Percentiles rank a stretch among this genome's conserved stretches.
Conservation (phyloP, 2,888 invertebrate species). For the Drosophila percnosoma region DNA sequence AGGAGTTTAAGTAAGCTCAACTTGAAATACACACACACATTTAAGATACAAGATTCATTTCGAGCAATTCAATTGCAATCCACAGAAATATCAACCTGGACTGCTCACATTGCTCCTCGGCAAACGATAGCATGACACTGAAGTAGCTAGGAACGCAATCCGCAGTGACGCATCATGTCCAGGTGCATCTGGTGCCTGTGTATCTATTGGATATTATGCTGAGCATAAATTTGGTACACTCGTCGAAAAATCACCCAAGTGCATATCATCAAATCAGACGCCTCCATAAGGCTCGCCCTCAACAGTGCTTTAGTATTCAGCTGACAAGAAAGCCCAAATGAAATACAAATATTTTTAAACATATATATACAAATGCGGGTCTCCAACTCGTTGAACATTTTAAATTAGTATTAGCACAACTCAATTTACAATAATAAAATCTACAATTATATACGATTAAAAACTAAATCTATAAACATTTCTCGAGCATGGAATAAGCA, state of each 20-base stretch:
- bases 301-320: conserved; percentile 68
- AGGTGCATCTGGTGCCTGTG: conserved; percentile 6
- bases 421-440: conserved; percentile 40
- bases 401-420: conserved; percentile 40
- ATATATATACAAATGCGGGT: conserved; percentile 22
- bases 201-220: conserved; percentile 65
- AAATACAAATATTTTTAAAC: conserved; percentile 29
- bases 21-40: not conserved
- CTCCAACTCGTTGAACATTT: conserved; percentile 34
- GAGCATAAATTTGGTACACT: conserved; percentile 64
- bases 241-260: conserved; percentile 49
- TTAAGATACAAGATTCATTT: not conserved
- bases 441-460: conserved; percentile 18
- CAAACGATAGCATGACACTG: conserved; percentile 41
- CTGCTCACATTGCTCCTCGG: conserved; percentile 72
- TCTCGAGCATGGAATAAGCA: not conserved
- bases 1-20: conserved; percentile 75
- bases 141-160: conserved; percentile 32
- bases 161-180: not conserved
- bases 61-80: not conserved
- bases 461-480: not conserved
- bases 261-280: conserved; percentile 67
- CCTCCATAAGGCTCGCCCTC: conserved; percentile 30
- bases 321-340: conserved; percentile 28
- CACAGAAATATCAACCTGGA: conserved; percentile 52